Evolutionary conservation across 2,113 vertebrate species (phyloP), one percentile per base, ranked within the genome.

Genomic region (Calyptomena viridis): DNA sequence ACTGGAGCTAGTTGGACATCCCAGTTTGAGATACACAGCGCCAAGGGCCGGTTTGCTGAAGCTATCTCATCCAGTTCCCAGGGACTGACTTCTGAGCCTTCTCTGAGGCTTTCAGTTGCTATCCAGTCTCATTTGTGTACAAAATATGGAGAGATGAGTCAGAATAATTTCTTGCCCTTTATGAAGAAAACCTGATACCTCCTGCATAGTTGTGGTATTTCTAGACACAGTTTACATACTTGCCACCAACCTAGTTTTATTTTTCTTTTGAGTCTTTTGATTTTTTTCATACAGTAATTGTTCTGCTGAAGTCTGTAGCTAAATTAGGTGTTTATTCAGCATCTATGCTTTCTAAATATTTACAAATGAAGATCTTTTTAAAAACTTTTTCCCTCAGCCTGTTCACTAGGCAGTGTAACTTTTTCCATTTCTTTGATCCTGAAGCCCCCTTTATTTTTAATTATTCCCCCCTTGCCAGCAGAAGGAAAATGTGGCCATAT

Each of bases 301-400:
- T 91, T 88, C 55, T 86, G 72, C 44, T 77, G 73, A 89, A 87
- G 66, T 72, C 91, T 90, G 39, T 82, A 93, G 79, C 74, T 91
- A 92, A 96, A 93, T 35, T 39, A 88, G 73, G 74, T 68, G 35
- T 97, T 97, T 97, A 96, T 90, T 93, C 93, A 93, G 69, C 83
- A 93, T 91, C 59, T 88, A 47, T 77, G 62, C 66, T 60, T 79
- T 95, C 95, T 95, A 96, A 97, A 97, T 97, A 96, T 93, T 96
- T 97, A 95, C 90, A 89, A 90, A 96, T 68, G 55, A 90, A 95
- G 30, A 84, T 60, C 5, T 84, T 88, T 81, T 59, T 4, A 22
- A 84, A 84, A 86, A 40, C 35, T 22, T 89, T 92, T 96, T 63
- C 72, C 59, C 58, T 77, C 50, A 62, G 69, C 47, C 55, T 80